Evolutionary conservation across 1,140 invertebrate genomes (phyloP).

Genomic region (Nasonia giraulti): DNA sequence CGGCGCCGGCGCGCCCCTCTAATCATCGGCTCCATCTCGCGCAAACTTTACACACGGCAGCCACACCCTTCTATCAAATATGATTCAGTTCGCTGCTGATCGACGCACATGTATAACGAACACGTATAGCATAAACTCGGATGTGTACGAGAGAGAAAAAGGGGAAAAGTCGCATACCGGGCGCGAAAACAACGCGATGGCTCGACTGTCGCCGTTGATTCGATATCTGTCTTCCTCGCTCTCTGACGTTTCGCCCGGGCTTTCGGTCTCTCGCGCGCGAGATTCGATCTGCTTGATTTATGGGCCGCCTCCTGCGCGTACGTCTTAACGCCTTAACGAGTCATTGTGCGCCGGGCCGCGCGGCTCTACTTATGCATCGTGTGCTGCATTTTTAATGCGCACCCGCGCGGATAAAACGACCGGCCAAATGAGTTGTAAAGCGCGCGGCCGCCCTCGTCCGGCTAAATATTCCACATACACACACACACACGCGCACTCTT

Average conservation of each 20-base stretch:
- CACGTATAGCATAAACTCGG: neutral
- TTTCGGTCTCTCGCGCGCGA: slow-evolving; percentile 3
- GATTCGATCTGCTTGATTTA: slow-evolving; percentile 46
- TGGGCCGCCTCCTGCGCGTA: neutral
- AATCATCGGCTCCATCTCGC: neutral
- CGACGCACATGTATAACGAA: neutral
- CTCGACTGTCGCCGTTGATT: slow-evolving; percentile 1
- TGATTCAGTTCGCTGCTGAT: too few relatives aligned
- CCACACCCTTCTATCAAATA: neutral
- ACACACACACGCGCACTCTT: too few relatives aligned
- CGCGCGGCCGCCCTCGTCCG: neutral
- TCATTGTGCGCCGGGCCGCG: slow-evolving; percentile 15
- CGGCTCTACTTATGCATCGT: slow-evolving; percentile 35
- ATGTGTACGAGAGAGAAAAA: neutral
- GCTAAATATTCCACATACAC: neutral
- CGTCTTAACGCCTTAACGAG: slow-evolving; percentile 39
- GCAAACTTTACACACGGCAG: neutral
- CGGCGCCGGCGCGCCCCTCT: neutral
- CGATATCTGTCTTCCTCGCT: neutral
- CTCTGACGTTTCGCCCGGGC: slow-evolving; percentile 5
- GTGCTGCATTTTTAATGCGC: slow-evolving; percentile 15
- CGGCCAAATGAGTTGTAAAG: slow-evolving; percentile 39
- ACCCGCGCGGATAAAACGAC: neutral
- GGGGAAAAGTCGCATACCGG: neutral
- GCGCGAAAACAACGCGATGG: neutral